Base-by-base conservation (phyloP, 2,888 invertebrate genomes). In the Apotomis betuletana region DNA sequence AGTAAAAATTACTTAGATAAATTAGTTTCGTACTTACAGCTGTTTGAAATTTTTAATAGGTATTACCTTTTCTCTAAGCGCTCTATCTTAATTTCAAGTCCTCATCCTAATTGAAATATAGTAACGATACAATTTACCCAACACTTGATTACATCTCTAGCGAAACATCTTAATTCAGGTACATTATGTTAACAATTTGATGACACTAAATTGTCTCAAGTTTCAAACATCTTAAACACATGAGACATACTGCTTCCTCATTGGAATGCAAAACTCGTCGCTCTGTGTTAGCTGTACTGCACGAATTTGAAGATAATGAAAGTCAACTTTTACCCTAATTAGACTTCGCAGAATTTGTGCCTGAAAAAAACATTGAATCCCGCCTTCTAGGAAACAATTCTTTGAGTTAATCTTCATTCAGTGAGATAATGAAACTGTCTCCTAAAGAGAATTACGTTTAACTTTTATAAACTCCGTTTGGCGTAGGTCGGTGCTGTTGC, bases 251-350 rank as follows among this genome's bases (percentile, higher is more conserved):
- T 0, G 6, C 41, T 41, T 6, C 44, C 69, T 69, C 61, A 69
- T 69, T 69, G 49, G 51, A 63, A 63, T 69, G 63, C 69, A 63
- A 69, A 69, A 63, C 63, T 27, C 36, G 57, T 69, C 57, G n/a
- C 60, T 59, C 41, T 38, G 38, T 61, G 54, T 61, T 60, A 61
- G 38, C 61, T 49, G 15, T 51, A 65, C 58, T 67, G 70, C 61
- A 55, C 15, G 61, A 15, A 54, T 65, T 46, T 59, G 15, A 67
- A 49, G 15, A 61, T 67, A 67, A 70, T 70, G 52, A 52, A 63
- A 70, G 64, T 67, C 61, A 55, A 67, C 70, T 70, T 70, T 57
- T 38, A 60, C 46, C 38, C 60, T 54, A 69, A 69, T 68, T 68
- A 61, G 51, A 27, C 27, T 36, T 46, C 41, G 67, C 15, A 38